These are phyloP conservation scores for Girardinichthys multiradiatus DNA, from an alignment of 2,113 vertebrate genomes.

Conservation along the genomic window DNA sequence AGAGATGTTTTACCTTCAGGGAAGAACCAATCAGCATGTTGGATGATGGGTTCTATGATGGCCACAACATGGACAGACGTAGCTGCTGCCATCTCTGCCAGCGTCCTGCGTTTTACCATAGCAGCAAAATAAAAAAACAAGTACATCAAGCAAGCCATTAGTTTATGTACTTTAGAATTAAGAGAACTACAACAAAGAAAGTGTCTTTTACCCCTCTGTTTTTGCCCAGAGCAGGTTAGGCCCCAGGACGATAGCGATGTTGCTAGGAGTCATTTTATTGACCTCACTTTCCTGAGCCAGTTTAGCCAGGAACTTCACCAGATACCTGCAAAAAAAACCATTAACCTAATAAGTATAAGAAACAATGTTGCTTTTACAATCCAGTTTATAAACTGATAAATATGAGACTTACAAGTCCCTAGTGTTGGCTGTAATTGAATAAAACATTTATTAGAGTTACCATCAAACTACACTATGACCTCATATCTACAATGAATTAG, in stretches of 20 bases:
- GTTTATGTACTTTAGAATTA: background rate
- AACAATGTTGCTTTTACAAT: background rate
- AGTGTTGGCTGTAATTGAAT: background rate
- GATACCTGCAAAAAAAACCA: constrained; percentile 83
- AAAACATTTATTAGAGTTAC: background rate
- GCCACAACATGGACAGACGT: constrained; percentile 95
- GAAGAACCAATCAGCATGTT: constrained; percentile 98
- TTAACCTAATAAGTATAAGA: background rate
- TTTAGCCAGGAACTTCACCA: constrained; percentile 96
- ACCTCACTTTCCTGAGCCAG: constrained; percentile 92
- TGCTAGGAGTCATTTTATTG: constrained; percentile 98
- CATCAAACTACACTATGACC: background rate
- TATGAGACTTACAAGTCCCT: background rate
- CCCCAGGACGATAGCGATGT: constrained; percentile 94
- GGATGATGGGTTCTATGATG: constrained; percentile 95
- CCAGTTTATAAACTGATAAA: background rate
- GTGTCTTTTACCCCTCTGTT: constrained; percentile 88
- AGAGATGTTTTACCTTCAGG: constrained; percentile 84
- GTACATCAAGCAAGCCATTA: background rate
- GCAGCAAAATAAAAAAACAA: background rate
- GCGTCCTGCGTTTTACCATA: constrained; percentile 77
- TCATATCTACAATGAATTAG: background rate
- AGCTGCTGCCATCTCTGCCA: constrained; percentile 96
- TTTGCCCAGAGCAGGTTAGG: constrained; percentile 96
- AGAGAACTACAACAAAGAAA: background rate